Base-by-base conservation (phyloP, 2,888 invertebrate genomes). In the Rosalia funebris region DNA sequence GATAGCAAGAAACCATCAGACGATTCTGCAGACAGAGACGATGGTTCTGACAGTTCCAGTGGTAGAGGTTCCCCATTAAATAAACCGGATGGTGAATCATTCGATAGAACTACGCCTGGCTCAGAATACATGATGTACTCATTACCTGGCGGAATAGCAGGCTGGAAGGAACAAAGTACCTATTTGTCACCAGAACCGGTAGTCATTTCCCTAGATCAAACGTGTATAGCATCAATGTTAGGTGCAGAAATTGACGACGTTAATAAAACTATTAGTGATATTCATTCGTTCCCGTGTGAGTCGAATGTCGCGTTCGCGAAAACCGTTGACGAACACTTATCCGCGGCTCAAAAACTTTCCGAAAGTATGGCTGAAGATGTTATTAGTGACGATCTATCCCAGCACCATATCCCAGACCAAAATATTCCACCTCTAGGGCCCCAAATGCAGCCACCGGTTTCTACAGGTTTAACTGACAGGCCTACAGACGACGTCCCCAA, bases 111-210 rank as follows among this genome's bases (percentile, higher is more conserved):
- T 16, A 47, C 57, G 50, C 69, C 69, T 14, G 32, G 45, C 19
- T 66, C 67, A 0, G 70, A 75, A 15, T 86, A 84, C 45, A 82
- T 82, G 32, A 88, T 76, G 60, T 77, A 76, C 47, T 71, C 90
- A 81, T 82, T 92, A 66, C 92, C 92, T 3, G 91, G 91, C 63
- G 92, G 92, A 55, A 87, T 92, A 71, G 91, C 91, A 79, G 89
- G 90, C 77, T 92, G 92, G 92, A 88, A 87, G 78, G 92, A 91
- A 77, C 87, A 91, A 77, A 92, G 91, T 77, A 91, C 92, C 47
- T 92, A 91, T 75, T 82, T 92, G 73, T 85, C 89, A 73, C 77
- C 84, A 74, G 89, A 89, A 79, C 83, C 84, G 5, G 17, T 61
- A 9, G 16, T n/a, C 3, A 25, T 25, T 7, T 25, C 25, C 4